Conservation (phyloP, 1,140 invertebrate species). For the Eupeodes corollae region DNA sequence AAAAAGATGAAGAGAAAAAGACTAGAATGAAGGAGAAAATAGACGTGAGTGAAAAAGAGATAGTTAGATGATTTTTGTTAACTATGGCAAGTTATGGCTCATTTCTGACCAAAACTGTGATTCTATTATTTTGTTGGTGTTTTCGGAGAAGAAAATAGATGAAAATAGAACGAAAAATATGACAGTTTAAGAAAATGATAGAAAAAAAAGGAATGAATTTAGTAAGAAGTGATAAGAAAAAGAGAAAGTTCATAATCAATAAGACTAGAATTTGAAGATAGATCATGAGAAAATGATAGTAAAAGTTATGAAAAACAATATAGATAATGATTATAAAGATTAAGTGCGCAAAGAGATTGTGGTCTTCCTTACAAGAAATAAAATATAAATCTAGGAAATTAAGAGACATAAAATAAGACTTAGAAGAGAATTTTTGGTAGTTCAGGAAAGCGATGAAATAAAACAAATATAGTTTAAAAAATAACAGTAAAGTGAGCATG, state of each 20-base stretch:
- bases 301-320: constrained; percentile 4
- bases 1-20: constrained; percentile 10
- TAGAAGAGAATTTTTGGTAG: constrained; percentile 4
- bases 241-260: constrained; percentile 4
- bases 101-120: constrained; percentile 29
- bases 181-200: neutral
- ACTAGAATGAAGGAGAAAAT: constrained; percentile 3
- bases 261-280: constrained; percentile 12
- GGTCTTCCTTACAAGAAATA: too few relatives aligned
- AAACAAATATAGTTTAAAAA: too few relatives aligned
- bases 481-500: constrained; percentile 14
- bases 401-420: neutral
- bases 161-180: neutral
- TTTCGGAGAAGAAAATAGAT: neutral
- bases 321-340: constrained; percentile 4
- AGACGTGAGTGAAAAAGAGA: neutral
- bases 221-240: neutral
- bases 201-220: neutral
- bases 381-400: neutral
- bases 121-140: constrained; percentile 12
- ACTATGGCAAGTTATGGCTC: constrained; percentile 38
- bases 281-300: neutral
- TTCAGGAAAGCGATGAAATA: constrained; percentile 1
- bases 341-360: constrained; percentile 3
- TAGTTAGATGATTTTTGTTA: constrained; percentile 3